Base-by-base conservation (phyloP, 2,888 invertebrate genomes). In the Lycaena phlaeas region DNA sequence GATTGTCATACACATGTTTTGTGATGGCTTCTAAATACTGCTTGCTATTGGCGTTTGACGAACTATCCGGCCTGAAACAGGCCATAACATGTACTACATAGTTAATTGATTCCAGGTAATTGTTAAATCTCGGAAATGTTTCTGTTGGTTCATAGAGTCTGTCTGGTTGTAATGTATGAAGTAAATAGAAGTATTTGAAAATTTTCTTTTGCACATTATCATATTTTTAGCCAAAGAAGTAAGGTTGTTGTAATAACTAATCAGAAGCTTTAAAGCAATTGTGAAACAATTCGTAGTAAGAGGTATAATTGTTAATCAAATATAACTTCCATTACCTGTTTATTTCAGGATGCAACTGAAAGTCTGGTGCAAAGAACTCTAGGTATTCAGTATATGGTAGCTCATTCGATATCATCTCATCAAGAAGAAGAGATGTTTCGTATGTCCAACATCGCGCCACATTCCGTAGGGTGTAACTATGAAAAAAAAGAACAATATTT, bases 391-490 rank as follows among this genome's bases (percentile, higher is more conserved):
- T 96, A 67, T 94, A 94, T 0, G 99, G 99, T 27, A 99, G 86
- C 62, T 98, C 98, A 67, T 97, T 96, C 36, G 93, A 93, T 42
- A 99, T 96, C 45, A 90, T 91, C 60, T 97, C 96, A 60, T 97
- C 97, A 0, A 98, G 90, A 1, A 98, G 77, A 0, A 99, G 78
- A 0, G 98, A 95, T 0, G 99, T 99, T 77, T 99, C 99, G 59
- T 97, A 97, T 0, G 98, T 97, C 99, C 99, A 99, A 69, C 98
- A 98, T 3, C 99, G 87, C 0, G 99, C 98, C 0, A 99, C 98
- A 70, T 99, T 99, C 17, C 97, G 87, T 14, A 98, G 82, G 0
- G 98, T 99, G 69, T 98, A 99, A 1, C 92, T 89, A 59, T 3
- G 48, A 51, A 41, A 26, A 22, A 85, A 77, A 41, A 27, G n/a